phyloP scores from a whole-genome alignment of 2,797 vertebrate species.

The Manis crassicaudata region DNA sequence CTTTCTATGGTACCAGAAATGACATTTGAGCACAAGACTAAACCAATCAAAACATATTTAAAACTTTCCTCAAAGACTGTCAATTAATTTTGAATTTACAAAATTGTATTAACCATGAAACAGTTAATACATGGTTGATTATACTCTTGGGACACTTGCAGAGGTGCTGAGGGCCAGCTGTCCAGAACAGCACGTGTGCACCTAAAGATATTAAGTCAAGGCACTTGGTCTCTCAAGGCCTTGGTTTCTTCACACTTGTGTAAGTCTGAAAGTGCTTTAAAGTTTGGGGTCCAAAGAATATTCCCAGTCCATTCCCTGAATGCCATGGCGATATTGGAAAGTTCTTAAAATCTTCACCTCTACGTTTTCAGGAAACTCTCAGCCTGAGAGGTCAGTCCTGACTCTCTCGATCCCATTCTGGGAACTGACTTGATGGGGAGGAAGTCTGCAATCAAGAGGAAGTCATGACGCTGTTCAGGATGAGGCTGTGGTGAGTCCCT shows the following conservation, averaged over 20 bases:
- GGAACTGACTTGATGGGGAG: not conserved
- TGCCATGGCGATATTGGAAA: not conserved
- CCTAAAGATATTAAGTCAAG: not conserved
- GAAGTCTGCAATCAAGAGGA: not conserved
- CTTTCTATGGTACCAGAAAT: not conserved
- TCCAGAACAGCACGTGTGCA: not conserved
- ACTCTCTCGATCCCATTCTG: not conserved
- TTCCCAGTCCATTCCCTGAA: not conserved
- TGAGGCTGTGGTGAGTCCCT: not conserved
- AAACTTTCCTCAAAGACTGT: not conserved
- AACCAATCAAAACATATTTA: not conserved
- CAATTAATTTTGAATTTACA: not conserved
- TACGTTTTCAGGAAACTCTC: not conserved
- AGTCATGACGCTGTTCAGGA: not conserved
- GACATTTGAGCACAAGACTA: not conserved
- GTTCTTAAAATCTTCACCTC: not conserved
- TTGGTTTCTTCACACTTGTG: not conserved
- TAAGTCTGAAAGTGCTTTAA: not conserved
- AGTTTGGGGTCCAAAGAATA: not conserved
- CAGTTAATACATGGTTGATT: not conserved
- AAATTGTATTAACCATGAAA: not conserved
- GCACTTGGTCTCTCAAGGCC: not conserved
- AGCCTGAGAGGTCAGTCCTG: not conserved
- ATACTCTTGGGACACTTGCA: not conserved
- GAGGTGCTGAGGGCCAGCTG: not conserved